Percentiles rank a stretch among this genome's conserved stretches.
Conservation (phyloP, 2,113 vertebrate genomes). For the Rhipidura dahli region DNA sequence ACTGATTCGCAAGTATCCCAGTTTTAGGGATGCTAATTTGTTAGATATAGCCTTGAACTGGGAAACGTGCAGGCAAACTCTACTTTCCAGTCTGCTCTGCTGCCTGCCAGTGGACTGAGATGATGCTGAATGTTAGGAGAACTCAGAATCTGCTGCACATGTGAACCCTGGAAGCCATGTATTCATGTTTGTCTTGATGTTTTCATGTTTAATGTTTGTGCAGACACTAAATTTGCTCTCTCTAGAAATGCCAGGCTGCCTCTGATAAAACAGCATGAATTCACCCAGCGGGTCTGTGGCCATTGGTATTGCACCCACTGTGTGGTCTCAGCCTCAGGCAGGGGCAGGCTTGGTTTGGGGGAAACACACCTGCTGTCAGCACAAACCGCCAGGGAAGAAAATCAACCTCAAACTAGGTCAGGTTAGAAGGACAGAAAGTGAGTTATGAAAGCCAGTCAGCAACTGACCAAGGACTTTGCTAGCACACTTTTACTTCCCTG, state of each 20-base stretch:
- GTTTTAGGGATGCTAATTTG: neutral
- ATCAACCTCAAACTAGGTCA: neutral
- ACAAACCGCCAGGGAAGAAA: neutral
- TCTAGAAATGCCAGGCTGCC: neutral
- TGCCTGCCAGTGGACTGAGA: neutral
- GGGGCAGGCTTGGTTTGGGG: neutral
- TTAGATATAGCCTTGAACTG: neutral
- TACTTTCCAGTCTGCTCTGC: neutral
- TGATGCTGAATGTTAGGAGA: neutral
- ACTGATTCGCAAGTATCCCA: neutral
- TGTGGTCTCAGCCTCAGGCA: neutral
- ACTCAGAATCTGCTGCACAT: neutral
- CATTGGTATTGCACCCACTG: fast-evolving
- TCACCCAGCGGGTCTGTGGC: neutral
- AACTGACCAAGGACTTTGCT: neutral
- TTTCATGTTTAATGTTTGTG: neutral
- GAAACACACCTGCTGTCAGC: neutral
- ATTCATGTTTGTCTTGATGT: neutral
- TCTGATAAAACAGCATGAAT: neutral
- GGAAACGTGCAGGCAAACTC: neutral
- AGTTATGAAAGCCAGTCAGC: neutral
- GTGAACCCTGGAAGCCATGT: neutral
- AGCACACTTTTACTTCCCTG: neutral
- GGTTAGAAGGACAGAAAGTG: neutral
- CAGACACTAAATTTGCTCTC: neutral